phyloP scores from a whole-genome alignment of 2,113 vertebrate genomes.

The Tragulus kanchil region DNA sequence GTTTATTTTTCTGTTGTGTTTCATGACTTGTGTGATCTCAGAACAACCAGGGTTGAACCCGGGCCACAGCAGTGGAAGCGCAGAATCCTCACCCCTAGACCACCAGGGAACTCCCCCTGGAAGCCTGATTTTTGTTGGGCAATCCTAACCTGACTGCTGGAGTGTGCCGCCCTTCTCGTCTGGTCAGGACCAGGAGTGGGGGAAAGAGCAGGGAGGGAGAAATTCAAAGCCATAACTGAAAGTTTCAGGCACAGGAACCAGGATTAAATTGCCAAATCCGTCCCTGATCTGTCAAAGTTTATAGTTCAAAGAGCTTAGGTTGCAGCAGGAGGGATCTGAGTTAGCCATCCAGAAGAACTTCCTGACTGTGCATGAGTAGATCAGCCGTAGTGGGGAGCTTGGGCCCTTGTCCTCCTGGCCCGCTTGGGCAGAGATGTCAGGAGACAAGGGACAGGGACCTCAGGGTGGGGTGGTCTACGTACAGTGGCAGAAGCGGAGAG shows the following conservation, averaged over 20 bases:
- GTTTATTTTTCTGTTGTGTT: not conserved
- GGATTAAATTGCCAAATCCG: no score
- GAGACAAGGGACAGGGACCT: not conserved
- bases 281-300: not conserved
- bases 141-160: not conserved
- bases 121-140: not conserved
- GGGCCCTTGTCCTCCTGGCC: not conserved
- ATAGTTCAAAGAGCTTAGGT: not conserved
- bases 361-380: not conserved
- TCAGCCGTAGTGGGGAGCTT: not conserved
- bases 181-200: not conserved
- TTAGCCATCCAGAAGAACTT: not conserved
- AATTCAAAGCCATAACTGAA: not conserved
- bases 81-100: not conserved
- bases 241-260: not conserved
- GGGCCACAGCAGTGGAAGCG: not conserved
- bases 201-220: not conserved
- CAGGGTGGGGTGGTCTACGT: not conserved
- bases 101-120: not conserved
- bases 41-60: not conserved
- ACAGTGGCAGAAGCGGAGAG: not conserved
- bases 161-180: not conserved
- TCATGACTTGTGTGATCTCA: not conserved
- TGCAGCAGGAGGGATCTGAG: not conserved
- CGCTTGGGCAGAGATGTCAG: not conserved